phyloP scores from a whole-genome alignment of 1,140 invertebrate genomes.

The Drosophila rhopaloa region DNA sequence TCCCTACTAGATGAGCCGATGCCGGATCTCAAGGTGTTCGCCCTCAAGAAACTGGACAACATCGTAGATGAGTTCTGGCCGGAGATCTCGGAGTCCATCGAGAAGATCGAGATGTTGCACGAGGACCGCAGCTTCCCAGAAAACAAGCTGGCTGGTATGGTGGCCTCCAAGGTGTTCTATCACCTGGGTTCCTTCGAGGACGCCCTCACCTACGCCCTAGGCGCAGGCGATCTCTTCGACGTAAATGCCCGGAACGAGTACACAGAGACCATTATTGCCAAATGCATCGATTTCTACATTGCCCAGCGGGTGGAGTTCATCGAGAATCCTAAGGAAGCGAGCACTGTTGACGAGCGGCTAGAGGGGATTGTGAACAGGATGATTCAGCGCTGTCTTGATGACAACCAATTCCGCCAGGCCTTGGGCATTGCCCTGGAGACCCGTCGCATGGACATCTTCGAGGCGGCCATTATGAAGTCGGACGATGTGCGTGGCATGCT shows the following conservation, averaged over 20 bases:
- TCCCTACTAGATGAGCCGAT: slow-evolving; percentile 97
- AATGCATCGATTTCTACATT: slow-evolving; percentile 98
- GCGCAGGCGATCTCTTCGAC: slow-evolving; percentile 97
- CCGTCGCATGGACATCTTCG: slow-evolving; percentile 97
- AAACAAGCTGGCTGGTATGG: slow-evolving; percentile 96
- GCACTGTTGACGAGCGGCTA: slow-evolving; percentile 93
- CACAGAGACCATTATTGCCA: slow-evolving; percentile 98
- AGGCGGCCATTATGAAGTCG: slow-evolving; percentile 94
- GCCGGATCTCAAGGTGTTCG: slow-evolving; percentile 96
- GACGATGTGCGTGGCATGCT: slow-evolving; percentile 96
- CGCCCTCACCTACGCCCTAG: slow-evolving; percentile 96
- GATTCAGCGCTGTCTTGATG: slow-evolving; percentile 97
- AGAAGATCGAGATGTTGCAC: slow-evolving; percentile 98
- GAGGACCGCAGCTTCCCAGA: slow-evolving; percentile 96
- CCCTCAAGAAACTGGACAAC: slow-evolving; percentile 94
- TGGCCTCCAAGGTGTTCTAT: slow-evolving; percentile 99
- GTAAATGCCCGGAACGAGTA: slow-evolving; percentile 97
- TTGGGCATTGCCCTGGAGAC: slow-evolving; percentile 98
- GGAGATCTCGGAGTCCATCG: slow-evolving; percentile 98
- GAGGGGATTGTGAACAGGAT: slow-evolving; percentile 98
- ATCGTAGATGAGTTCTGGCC: slow-evolving; percentile 99
- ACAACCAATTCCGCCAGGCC: slow-evolving; percentile 96
- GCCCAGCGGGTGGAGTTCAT: slow-evolving; percentile 91
- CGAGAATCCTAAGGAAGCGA: slow-evolving; percentile 87
- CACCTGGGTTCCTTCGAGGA: slow-evolving; percentile 98